Conservation (phyloP, 2,888 invertebrate genomes). For the Oscheius sp. region DNA sequence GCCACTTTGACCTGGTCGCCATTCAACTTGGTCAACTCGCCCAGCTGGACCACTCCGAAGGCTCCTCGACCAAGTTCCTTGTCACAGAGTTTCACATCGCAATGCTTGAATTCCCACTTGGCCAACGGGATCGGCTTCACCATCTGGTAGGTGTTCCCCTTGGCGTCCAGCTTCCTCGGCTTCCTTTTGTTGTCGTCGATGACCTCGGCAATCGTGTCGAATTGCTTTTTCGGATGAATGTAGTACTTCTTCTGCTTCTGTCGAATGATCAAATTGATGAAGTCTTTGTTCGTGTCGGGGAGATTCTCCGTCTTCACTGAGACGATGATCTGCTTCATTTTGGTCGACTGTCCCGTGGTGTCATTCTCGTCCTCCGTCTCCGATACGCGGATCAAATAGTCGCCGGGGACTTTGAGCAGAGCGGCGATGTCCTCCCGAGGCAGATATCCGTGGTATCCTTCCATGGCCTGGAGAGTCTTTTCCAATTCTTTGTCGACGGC, state of each 20-base stretch:
- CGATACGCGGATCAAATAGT: conserved; percentile 44
- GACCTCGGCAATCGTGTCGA: neutral
- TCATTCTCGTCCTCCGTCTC: conserved; percentile 31
- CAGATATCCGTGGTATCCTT: conserved; percentile 46
- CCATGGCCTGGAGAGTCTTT: conserved; percentile 14
- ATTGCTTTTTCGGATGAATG: neutral
- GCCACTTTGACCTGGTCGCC: conserved; percentile 36
- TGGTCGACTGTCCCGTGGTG: conserved; percentile 13
- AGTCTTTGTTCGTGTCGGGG: neutral
- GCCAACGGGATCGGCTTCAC: neutral
- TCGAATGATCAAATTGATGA: conserved; percentile 1
- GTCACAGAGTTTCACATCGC: conserved; percentile 21
- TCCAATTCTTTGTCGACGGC: conserved; percentile 8
- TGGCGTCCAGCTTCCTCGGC: neutral
- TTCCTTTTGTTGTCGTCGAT: neutral
- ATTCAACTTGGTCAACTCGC: conserved; percentile 36
- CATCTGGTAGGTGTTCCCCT: neutral
- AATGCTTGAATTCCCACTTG: conserved; percentile 30
- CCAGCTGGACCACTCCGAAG: conserved; percentile 44
- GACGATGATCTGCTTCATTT: conserved; percentile 36
- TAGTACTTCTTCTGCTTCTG: neutral
- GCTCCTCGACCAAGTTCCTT: conserved; percentile 30
- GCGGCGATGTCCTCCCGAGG: conserved; percentile 42
- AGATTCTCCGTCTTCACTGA: conserved; percentile 1
- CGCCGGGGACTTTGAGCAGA: conserved; percentile 38